Conservation (phyloP, 1,140 invertebrate genomes). For the Drosophila subpulchrella region DNA sequence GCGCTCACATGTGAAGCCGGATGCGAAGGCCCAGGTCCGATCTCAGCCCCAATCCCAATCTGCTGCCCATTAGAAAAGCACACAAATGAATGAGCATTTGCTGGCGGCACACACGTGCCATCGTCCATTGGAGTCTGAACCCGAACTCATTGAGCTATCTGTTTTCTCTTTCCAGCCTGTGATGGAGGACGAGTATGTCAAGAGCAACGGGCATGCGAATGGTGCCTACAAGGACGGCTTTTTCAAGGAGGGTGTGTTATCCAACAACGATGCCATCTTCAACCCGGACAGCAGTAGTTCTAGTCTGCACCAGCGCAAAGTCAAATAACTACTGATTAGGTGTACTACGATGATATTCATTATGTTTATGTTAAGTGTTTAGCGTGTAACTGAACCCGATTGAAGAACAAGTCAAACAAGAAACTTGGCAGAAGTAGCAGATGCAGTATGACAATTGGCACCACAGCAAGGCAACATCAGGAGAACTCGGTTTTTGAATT, state of each 20-base stretch:
- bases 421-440: conserved; percentile 23
- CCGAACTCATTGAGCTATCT: conserved; percentile 7
- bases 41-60: conserved; percentile 43
- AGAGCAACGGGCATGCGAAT: conserved; percentile 60
- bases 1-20: conserved; percentile 74
- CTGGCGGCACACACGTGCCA: conserved; percentile 32
- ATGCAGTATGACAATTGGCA: conserved; percentile 46
- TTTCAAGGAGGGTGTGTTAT: conserved; percentile 76
- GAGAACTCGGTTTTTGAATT: conserved; percentile 45
- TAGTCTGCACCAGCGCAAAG: conserved; percentile 84
- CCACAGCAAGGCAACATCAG: conserved; percentile 20
- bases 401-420: conserved; percentile 42
- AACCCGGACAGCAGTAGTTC: conserved; percentile 84
- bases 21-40: conserved; percentile 66
- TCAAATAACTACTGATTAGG: conserved; percentile 83
- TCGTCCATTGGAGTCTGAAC: conserved; percentile 11
- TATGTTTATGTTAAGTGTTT: conserved; percentile 75
- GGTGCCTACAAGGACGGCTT: conserved; percentile 58
- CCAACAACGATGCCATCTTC: conserved; percentile 78
- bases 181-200: conserved; percentile 83
- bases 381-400: conserved; percentile 61
- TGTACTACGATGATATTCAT: conserved; percentile 79
- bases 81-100: conserved; percentile 52
- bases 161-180: conserved; percentile 83
- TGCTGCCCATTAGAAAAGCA: conserved; percentile 50